phyloP scores from a whole-genome alignment of 2,113 vertebrate species.

The Bujurquina vittata region DNA sequence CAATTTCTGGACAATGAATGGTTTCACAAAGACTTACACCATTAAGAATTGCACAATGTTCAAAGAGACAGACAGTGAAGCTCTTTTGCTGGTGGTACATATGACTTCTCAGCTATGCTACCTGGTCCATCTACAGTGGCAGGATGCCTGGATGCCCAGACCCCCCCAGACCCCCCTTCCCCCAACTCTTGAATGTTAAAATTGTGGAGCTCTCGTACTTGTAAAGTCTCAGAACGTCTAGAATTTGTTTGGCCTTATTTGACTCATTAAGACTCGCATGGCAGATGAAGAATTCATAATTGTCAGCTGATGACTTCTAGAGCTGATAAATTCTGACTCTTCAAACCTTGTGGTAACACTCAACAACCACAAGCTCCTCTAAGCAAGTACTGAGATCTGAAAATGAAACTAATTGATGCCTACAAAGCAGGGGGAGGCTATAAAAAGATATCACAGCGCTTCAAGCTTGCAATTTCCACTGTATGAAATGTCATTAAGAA shows the following conservation, averaged over 20 bases:
- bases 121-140: too few species aligned
- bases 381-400: conserved; percentile 14
- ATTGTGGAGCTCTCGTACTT: background rate
- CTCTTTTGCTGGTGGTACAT: background rate
- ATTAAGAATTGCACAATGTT: conserved; percentile 20
- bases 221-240: background rate
- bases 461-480: conserved; percentile 9
- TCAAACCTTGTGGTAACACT: background rate
- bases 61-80: background rate
- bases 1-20: conserved; percentile 27
- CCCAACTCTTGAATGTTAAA: background rate
- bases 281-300: conserved; percentile 5
- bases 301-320: conserved; percentile 3
- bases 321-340: conserved; percentile 3
- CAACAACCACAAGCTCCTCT: background rate
- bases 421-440: conserved; percentile 22
- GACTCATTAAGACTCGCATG: background rate
- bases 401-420: conserved; percentile 27
- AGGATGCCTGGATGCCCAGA: too few species aligned
- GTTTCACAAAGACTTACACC: conserved; percentile 37
- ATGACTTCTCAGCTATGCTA: too few species aligned
- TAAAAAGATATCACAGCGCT: conserved; percentile 18
- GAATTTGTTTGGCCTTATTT: background rate
- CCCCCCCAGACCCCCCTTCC: too few species aligned
- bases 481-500: conserved; percentile 27